These are phyloP conservation scores for Bombus balteatus DNA, from an alignment of 1,140 invertebrate genomes.

Conservation along the genomic window DNA sequence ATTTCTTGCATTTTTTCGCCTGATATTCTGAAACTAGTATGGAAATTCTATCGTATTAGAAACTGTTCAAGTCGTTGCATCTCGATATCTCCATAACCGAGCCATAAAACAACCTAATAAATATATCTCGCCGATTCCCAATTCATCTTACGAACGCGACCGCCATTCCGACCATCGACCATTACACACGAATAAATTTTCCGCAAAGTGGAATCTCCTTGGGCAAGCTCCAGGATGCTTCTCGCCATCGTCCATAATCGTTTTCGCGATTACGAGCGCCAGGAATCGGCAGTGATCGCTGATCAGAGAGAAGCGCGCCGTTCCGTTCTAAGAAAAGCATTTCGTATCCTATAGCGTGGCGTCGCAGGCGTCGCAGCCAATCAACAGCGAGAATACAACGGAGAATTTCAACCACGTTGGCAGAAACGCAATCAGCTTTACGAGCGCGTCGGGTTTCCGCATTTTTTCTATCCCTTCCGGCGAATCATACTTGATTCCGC, in stretches of 20 bases:
- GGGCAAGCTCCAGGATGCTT: background rate
- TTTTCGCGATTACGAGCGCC: background rate
- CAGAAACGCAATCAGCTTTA: constrained; percentile 56
- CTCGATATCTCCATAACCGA: too few relatives aligned
- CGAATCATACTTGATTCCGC: constrained; percentile 35
- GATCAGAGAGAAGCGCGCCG: too few relatives aligned
- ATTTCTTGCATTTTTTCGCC: background rate
- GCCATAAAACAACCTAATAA: too few relatives aligned
- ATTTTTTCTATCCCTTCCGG: constrained; percentile 61
- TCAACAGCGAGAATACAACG: constrained; percentile 43
- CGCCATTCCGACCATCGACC: too few relatives aligned
- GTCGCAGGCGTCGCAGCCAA: background rate
- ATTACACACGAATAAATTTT: background rate
- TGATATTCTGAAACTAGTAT: accelerated
- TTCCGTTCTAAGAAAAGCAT: background rate
- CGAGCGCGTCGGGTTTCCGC: constrained; percentile 58
- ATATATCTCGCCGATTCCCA: background rate
- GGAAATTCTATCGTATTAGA: too few relatives aligned
- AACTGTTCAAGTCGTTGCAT: too few relatives aligned
- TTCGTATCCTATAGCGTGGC: background rate
- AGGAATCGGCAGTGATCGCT: background rate
- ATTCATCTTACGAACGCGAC: background rate
- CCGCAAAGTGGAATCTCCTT: constrained; percentile 18
- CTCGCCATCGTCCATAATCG: background rate
- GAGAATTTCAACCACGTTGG: constrained; percentile 50